Percentiles rank a stretch among this genome's conserved stretches.
Evolutionary conservation across 1,140 invertebrate genomes (phyloP).

Genomic region (Macrobrachium nipponense): DNA sequence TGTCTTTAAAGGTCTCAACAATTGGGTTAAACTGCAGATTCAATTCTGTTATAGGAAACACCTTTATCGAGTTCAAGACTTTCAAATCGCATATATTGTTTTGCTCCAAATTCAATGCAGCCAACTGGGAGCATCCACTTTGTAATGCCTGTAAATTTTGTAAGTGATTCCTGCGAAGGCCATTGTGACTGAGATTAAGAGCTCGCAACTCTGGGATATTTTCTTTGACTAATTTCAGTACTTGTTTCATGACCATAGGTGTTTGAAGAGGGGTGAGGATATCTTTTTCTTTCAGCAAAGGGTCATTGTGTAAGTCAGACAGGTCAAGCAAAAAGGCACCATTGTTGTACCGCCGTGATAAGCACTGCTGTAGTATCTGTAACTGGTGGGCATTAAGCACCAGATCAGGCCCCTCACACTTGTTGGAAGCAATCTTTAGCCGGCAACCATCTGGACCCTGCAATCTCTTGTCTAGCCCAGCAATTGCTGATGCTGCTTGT

Average conservation of each 20-base stretch:
- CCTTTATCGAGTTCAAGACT: slow-evolving; percentile 29
- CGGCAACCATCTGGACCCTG: slow-evolving; percentile 37
- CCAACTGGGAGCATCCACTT: slow-evolving; percentile 24
- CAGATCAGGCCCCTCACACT: slow-evolving; percentile 17
- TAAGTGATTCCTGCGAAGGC: slow-evolving; percentile 16
- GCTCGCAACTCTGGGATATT: slow-evolving; percentile 48
- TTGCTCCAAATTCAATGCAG: slow-evolving; percentile 43
- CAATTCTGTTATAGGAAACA: slow-evolving; percentile 49
- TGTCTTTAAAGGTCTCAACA: slow-evolving; percentile 33
- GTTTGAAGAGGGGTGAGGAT: slow-evolving; percentile 38
- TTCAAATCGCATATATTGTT: slow-evolving; percentile 39
- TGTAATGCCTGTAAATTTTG: slow-evolving; percentile 24
- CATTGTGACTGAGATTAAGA: slow-evolving; percentile 45
- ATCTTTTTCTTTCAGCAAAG: slow-evolving; percentile 35
- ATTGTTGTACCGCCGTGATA: slow-evolving; percentile 31
- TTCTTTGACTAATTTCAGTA: slow-evolving; percentile 43
- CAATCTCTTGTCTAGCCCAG: slow-evolving; percentile 32
- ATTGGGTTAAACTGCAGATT: slow-evolving; percentile 47
- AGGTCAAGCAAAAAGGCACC: slow-evolving; percentile 38
- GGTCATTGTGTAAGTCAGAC: slow-evolving; percentile 41
- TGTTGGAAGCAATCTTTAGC: slow-evolving; percentile 39
- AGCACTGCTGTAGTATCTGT: slow-evolving; percentile 24
- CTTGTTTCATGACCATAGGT: slow-evolving; percentile 39
- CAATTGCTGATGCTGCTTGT: slow-evolving; percentile 43
- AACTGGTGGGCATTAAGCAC: slow-evolving; percentile 47